Evolutionary conservation across 92 coral and sea anemone genomes (phyloP).

Genomic region (Epizoanthus rinbou): DNA sequence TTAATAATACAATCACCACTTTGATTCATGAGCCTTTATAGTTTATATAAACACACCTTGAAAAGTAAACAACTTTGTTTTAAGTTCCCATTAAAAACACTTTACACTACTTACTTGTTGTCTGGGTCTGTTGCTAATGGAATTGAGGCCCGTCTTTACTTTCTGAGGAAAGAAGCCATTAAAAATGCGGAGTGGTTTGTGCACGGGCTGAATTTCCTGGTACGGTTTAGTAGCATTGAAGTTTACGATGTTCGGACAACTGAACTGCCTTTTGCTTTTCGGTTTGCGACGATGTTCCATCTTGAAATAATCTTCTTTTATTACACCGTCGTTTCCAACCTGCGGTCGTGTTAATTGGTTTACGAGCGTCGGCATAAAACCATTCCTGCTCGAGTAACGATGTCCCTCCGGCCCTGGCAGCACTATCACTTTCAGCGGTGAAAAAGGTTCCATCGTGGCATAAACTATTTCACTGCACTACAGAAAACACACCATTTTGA

Average conservation of each 20-base stretch:
- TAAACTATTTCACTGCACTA: no score
- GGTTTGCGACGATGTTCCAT: conserved; percentile 36
- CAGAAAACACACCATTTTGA: no score
- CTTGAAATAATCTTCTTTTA: conserved; percentile 6
- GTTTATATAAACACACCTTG: not conserved
- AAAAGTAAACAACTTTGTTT: conserved; percentile 4
- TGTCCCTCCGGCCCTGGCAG: conserved; percentile 72
- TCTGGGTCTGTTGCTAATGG: conserved; percentile 22
- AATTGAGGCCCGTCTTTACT: conserved; percentile 56
- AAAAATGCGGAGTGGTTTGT: conserved; percentile 79
- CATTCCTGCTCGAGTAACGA: conserved; percentile 18
- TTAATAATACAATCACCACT: no score
- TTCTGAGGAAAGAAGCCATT: conserved; percentile 95
- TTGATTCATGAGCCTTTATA: not conserved
- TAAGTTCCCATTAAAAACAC: not conserved
- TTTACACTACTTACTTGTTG: conserved; percentile 27
- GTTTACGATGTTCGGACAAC: conserved; percentile 88
- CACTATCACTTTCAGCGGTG: conserved; percentile 68
- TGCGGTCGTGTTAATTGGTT: conserved; percentile 7
- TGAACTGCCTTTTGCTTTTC: conserved; percentile 61
- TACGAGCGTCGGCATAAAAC: conserved; percentile 41
- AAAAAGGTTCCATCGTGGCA: conserved; percentile 44
- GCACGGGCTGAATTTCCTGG: conserved; percentile 61
- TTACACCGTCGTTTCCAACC: not conserved
- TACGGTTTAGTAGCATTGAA: conserved; percentile 63